phyloP scores from a whole-genome alignment of 2,797 vertebrate species.

The Nyctibius grandis region DNA sequence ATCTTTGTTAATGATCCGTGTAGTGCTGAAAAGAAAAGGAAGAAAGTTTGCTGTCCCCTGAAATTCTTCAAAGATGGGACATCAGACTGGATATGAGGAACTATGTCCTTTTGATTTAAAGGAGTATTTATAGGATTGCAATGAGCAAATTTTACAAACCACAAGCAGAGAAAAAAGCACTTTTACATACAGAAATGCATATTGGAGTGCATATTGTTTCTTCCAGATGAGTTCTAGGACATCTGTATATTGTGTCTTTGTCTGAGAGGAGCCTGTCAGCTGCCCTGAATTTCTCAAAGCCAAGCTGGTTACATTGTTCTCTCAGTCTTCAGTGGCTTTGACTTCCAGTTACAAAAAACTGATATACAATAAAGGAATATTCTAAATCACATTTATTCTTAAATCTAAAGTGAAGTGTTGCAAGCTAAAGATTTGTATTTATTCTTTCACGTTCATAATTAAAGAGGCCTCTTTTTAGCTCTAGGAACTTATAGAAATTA shows the following conservation, averaged over 20 bases:
- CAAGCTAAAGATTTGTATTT: constrained; percentile 1
- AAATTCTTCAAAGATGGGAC: not conserved
- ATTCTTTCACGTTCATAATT: constrained; percentile 27
- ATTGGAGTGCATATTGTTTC: not conserved
- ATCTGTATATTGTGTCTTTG: not conserved
- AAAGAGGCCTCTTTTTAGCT: not conserved
- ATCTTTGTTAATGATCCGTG: not conserved
- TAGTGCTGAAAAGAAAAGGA: not conserved
- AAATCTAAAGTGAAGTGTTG: not conserved
- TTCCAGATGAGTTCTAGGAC: not conserved
- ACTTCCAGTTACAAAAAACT: not conserved
- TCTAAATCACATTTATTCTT: constrained; percentile 7
- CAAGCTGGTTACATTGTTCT: not conserved
- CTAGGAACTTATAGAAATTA: not conserved
- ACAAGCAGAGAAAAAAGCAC: not conserved
- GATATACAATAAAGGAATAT: not conserved
- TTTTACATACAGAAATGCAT: not conserved
- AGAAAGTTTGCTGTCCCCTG: not conserved
- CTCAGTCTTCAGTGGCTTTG: not conserved
- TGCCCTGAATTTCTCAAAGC: not conserved
- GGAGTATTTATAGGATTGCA: not conserved
- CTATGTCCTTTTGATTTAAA: not conserved
- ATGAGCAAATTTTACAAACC: not conserved
- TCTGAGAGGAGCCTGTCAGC: not conserved
- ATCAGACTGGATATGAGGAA: not conserved